Percentiles rank a stretch among this genome's conserved stretches.
phyloP scores from a whole-genome alignment of 2,113 vertebrate species.

The Notothenia coriiceps region DNA sequence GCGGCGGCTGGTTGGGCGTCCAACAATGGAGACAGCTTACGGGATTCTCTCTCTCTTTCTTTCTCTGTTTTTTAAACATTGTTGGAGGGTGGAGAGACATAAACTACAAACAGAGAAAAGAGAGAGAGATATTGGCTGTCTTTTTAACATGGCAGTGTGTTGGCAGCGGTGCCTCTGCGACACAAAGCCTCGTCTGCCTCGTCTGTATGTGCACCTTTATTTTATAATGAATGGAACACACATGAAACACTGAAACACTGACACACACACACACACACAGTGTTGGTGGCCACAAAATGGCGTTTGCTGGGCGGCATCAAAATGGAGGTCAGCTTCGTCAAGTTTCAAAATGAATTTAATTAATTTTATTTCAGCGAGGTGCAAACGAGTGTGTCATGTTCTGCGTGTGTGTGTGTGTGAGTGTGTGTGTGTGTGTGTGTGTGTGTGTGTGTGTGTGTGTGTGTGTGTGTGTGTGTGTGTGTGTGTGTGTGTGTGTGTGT shows the following conservation, averaged over 20 bases:
- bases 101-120: constrained; percentile 50
- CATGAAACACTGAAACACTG: constrained; percentile 20
- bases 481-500: too few relatives aligned
- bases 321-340: constrained; percentile 64
- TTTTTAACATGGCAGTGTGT: constrained; percentile 38
- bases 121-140: constrained; percentile 27
- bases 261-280: not conserved
- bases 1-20: constrained; percentile 87
- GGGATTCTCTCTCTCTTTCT: constrained; percentile 82
- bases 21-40: constrained; percentile 91
- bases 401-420: too few relatives aligned
- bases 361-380: constrained; percentile 17
- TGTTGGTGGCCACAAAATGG: constrained; percentile 73
- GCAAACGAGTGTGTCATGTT: not conserved
- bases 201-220: constrained; percentile 48
- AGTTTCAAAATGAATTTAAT: not conserved
- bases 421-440: too few relatives aligned
- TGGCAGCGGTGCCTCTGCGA: constrained; percentile 56
- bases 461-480: too few relatives aligned
- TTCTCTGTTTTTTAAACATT: constrained; percentile 66
- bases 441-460: not conserved
- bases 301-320: constrained; percentile 64
- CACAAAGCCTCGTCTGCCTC: constrained; percentile 61
- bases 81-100: constrained; percentile 60
- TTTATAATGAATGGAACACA: constrained; percentile 65